Base-by-base conservation (phyloP, 2,113 vertebrate genomes). In the Rhineura floridana region DNA sequence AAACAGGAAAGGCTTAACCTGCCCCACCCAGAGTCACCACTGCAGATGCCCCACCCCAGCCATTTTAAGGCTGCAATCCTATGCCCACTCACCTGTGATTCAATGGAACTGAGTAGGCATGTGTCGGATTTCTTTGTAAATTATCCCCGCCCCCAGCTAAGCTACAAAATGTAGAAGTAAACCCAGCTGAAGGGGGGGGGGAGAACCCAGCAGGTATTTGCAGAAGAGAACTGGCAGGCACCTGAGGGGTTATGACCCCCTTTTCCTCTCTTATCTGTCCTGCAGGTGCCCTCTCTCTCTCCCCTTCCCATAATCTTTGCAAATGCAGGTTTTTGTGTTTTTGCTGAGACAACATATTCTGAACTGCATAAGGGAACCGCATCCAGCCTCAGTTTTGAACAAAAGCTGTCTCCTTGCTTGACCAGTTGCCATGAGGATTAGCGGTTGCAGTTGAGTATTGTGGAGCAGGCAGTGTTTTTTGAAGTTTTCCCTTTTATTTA, bases 401-500 rank as follows among this genome's bases (percentile, higher is more conserved):
- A 55, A 42, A 65, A 86, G 15, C n/a, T 55, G 76, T 13, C 62
- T 6, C 2, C 12, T 3, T 5, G 30, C 65, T n/a, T 79, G 12
- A 70, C 21, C 48, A 80, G 30, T 7, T 44, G 1, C 6, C 65
- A 73, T 36, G 21, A 75, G 12, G 63, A 79, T n/a, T 7, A 69
- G 75, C 19, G 23, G 28, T 72, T 62, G 19, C 46, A 39, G 39
- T 48, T 44, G 81, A 82, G 17, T 55, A 70, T 10, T 0, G n/a
- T 30, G 9, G 75, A 78, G 15, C 4, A 23, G 42, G 33, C n/a
- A 13, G 3, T 28, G 15, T 23, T 69, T 15, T 33, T 63, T 82
- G 25, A 65, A 13, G 12, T n/a, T 50, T 88, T 46, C 79, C 46
- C 42, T 86, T 89, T 86, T 82, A 89, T 72, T 63, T 50, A 89